These are phyloP conservation scores for Thymelicus sylvestris DNA, from an alignment of 2,888 invertebrate species.

Conservation along the genomic window DNA sequence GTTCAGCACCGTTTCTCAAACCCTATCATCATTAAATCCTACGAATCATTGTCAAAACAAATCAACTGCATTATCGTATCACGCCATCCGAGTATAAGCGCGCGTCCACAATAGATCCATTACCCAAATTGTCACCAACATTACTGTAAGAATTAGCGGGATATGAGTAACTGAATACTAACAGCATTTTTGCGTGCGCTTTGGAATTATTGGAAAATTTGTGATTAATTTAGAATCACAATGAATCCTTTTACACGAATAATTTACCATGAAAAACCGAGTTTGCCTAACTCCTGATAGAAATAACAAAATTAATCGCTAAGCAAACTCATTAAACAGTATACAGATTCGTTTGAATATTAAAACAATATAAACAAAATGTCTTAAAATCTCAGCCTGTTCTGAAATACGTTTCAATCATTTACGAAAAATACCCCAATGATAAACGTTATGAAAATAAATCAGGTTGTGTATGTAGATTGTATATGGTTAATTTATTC, in stretches of 20 bases:
- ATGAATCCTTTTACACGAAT: conserved; percentile 2
- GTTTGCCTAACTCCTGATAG: too few species aligned
- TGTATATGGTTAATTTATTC: too few species aligned
- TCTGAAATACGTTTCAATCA: too few species aligned
- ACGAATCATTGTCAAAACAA: conserved; percentile 6
- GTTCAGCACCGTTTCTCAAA: not conserved
- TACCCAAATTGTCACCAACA: conserved; percentile 77
- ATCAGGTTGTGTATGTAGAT: too few species aligned
- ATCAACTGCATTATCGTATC: conserved; percentile 54
- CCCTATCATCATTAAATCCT: conserved; percentile 6
- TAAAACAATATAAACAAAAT: too few species aligned
- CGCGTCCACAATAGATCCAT: conserved; percentile 76
- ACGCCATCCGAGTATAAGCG: conserved; percentile 77
- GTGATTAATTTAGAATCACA: conserved; percentile 45
- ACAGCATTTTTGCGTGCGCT: conserved; percentile 77
- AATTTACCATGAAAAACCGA: too few species aligned
- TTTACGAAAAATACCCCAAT: too few species aligned
- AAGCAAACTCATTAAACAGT: too few species aligned
- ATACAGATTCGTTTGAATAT: too few species aligned
- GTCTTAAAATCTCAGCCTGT: too few species aligned
- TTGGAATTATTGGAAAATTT: conserved; percentile 55
- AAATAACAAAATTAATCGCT: too few species aligned
- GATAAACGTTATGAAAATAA: too few species aligned
- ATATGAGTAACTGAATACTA: conserved; percentile 47
- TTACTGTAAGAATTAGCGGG: conserved; percentile 52